Evolutionary conservation across 92 coral and sea anemone species (phyloP), one percentile per base, ranked within the genome.

Genomic region (Epizoanthus fatuus): DNA sequence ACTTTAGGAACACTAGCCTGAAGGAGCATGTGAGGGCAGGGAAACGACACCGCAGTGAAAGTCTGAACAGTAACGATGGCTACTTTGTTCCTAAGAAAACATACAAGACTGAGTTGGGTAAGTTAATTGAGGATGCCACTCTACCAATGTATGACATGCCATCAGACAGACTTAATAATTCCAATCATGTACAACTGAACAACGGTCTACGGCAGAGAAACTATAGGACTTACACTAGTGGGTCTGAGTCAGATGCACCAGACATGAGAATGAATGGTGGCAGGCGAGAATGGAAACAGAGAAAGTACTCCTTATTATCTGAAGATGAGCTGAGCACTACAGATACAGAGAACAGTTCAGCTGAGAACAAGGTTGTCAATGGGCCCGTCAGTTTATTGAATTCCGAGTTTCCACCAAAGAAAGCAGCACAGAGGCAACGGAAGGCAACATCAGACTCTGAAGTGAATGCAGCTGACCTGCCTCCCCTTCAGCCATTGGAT

Each of bases 251-350:
- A 40, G 99, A 91, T 64, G 80, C 78, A 9, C 70, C 87, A 14
- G 96, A 95, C 13, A 88, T 88, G 15, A 80, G 97, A 72, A 80
- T 83, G 67, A 94, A 97, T 49, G 98, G 99, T 16, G 95, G 94
- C 38, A 88, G 98, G n/a, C 92, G 90, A 58, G 91, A 88, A 74
- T 93, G 98, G 54, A 96, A 93, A 58, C 92, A 85, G 74, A 84
- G 98, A 69, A 91, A 93, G 16, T 74, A 93, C 71, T 92, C 98
- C 35, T 68, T 92, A 66, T 82, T 92, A 39, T 97, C 99, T 19
- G 99, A 97, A 77, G 99, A 97, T 59, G 99, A 97, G 51, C 88
- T 93, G 10, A 91, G 94, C 56, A 97, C 98, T 75, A 97, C 99
- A 37, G 99, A 97, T 70, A 97, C 98, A 19, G 99, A 97, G 81